phyloP scores from a whole-genome alignment of 92 coral and sea anemone genomes.

The Porites divaricata region DNA sequence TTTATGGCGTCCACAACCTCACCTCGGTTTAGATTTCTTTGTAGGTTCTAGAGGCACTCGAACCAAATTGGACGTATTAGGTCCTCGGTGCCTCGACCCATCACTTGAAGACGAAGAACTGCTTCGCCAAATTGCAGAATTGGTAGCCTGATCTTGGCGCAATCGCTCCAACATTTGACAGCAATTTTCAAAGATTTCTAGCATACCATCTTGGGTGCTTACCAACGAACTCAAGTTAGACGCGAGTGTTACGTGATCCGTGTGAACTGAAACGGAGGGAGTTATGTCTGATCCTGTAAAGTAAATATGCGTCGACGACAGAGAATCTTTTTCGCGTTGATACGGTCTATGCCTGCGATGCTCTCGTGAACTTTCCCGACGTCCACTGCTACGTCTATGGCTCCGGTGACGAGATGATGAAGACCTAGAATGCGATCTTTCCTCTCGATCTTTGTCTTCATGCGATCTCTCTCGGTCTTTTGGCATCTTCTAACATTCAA shows the following conservation, averaged over 20 bases:
- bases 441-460: background rate
- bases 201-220: background rate
- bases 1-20: background rate
- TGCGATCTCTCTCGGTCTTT: constrained; percentile 17
- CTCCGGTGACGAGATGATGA: constrained; percentile 5
- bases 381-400: background rate
- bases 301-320: constrained; percentile 24
- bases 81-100: background rate
- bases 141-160: background rate
- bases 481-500: constrained; percentile 14
- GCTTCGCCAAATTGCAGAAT: background rate
- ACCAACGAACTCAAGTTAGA: constrained; percentile 18
- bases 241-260: constrained; percentile 36
- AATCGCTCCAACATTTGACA: constrained; percentile 13
- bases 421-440: background rate
- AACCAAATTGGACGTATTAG: constrained; percentile 23
- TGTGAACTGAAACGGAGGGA: constrained; percentile 32
- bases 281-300: constrained; percentile 9
- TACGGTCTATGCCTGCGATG: constrained; percentile 7
- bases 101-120: background rate
- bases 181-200: constrained; percentile 6
- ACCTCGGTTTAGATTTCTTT: constrained; percentile 19
- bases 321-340: constrained; percentile 22
- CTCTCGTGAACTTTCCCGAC: background rate
- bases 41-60: background rate